phyloP scores from a whole-genome alignment of 92 coral and sea anemone genomes.

The Epizoanthus rinbou region DNA sequence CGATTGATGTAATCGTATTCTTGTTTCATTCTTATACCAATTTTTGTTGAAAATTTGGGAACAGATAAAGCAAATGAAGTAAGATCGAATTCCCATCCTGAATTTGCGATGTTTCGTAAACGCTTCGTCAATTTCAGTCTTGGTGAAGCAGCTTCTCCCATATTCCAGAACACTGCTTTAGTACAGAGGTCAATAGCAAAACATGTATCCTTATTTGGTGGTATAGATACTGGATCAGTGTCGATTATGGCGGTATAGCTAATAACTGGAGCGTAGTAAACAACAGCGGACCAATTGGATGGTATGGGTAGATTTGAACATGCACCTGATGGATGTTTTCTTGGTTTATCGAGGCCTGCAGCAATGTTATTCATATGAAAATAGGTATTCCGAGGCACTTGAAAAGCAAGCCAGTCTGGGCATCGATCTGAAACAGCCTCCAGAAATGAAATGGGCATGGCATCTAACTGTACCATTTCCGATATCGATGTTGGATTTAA shows the following conservation, averaged over 20 bases:
- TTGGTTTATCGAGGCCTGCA: neutral
- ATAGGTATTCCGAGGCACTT: conserved; percentile 1
- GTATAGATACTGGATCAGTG: neutral
- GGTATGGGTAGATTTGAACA: conserved; percentile 30
- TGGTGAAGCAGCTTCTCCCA: conserved; percentile 3
- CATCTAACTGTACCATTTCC: conserved; percentile 31
- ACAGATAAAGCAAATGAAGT: conserved; percentile 39
- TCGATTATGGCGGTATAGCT: conserved; percentile 27
- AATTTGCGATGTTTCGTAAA: conserved; percentile 26
- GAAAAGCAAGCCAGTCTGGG: conserved; percentile 41
- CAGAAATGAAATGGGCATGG: conserved; percentile 39
- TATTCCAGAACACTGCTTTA: conserved; percentile 17
- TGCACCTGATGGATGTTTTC: conserved; percentile 2
- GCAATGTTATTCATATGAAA: conserved; percentile 42
- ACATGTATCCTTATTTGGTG: conserved; percentile 31
- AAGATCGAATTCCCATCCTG: conserved; percentile 1
- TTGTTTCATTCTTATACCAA: neutral
- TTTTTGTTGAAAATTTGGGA: neutral
- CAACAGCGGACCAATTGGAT: neutral
- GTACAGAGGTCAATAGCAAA: conserved; percentile 40
- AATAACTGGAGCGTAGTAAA: conserved; percentile 31
- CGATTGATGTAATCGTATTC: neutral
- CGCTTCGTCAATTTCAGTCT: neutral
- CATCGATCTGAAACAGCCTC: conserved; percentile 23
- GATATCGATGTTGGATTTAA: neutral